Percentiles rank a stretch among this genome's conserved stretches.
phyloP scores from a whole-genome alignment of 2,113 vertebrate species.

The Equus przewalskii region DNA sequence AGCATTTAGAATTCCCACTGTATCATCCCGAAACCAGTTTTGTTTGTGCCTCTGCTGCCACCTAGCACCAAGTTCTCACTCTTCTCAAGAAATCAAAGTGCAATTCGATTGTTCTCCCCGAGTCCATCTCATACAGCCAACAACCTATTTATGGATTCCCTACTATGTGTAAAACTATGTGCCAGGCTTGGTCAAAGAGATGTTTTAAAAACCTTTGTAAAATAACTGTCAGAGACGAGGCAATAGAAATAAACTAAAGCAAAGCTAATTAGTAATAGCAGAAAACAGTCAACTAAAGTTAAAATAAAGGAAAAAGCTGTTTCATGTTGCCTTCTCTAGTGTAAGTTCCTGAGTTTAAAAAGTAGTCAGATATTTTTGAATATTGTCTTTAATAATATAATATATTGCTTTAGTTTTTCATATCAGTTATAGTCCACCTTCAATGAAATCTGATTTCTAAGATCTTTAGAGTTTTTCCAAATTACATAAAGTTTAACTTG shows the following conservation, averaged over 20 bases:
- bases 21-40: neutral
- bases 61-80: constrained; percentile 78
- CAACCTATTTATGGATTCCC: no score
- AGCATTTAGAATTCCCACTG: neutral
- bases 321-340: neutral
- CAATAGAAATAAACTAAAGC: neutral
- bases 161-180: neutral
- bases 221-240: neutral
- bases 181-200: neutral
- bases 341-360: neutral
- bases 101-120: neutral
- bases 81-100: constrained; percentile 22
- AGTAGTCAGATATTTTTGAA: neutral
- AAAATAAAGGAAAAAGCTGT: neutral
- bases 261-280: neutral
- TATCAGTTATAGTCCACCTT: neutral
- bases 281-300: neutral
- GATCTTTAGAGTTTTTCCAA: neutral
- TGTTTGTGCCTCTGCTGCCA: constrained; percentile 87
- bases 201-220: neutral
- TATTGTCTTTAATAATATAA: neutral
- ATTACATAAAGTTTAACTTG: neutral
- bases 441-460: neutral
- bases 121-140: neutral
- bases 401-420: neutral